Percentiles rank a stretch among this genome's conserved stretches.
Conservation (phyloP, 23 tunicate genomes). For the Trididemnum clinides region DNA sequence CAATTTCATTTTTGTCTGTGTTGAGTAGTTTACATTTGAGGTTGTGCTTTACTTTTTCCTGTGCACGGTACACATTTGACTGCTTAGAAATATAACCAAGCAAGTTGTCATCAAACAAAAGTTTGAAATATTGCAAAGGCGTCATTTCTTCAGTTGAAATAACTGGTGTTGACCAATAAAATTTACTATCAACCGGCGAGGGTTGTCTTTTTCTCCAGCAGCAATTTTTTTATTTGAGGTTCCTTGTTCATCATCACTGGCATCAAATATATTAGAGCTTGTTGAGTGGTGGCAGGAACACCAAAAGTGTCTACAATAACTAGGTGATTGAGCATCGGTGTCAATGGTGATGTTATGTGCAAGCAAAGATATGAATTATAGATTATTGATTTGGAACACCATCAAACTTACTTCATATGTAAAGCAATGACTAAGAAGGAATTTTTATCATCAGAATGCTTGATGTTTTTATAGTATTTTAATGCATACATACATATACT, state of each 20-base stretch:
- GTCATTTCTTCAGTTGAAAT: not conserved
- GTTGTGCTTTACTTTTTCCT: not conserved
- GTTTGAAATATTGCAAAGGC: not conserved
- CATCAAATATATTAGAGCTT: too few species aligned
- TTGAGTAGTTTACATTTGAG: not conserved
- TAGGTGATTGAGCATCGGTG: too few species aligned
- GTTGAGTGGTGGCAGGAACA: too few species aligned
- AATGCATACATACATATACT: too few species aligned
- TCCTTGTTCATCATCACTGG: not conserved
- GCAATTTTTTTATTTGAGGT: not conserved
- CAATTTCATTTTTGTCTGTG: conserved; percentile 3
- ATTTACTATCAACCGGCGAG: not conserved
- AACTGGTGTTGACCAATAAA: not conserved
- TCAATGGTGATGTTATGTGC: too few species aligned
- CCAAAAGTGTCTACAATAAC: too few species aligned
- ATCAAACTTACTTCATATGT: too few species aligned
- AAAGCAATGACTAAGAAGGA: too few species aligned
- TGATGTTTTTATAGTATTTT: too few species aligned
- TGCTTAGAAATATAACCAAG: not conserved
- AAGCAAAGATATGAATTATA: too few species aligned
- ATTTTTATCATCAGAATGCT: too few species aligned
- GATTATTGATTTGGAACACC: too few species aligned
- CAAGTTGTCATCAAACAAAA: not conserved
- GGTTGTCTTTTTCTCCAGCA: not conserved
- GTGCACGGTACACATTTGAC: not conserved